phyloP scores from a whole-genome alignment of 2,888 invertebrate genomes.

The Sisyra nigra region DNA sequence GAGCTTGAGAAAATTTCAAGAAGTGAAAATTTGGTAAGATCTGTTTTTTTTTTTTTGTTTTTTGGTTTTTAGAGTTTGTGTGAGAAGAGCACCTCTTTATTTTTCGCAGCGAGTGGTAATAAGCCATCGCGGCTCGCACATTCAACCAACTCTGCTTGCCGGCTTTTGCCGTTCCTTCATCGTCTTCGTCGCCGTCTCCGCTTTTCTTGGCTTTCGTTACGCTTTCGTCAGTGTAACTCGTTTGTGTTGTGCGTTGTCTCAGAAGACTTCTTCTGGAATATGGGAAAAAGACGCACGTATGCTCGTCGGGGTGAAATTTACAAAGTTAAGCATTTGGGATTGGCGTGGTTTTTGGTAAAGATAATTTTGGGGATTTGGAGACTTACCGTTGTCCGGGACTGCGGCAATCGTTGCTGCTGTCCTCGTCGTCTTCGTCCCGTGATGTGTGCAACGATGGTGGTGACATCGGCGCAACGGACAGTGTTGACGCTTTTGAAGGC shows the following conservation, averaged over 20 bases:
- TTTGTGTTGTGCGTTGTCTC: no score
- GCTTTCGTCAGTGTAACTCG: no score
- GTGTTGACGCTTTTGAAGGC: slow-evolving; percentile 10
- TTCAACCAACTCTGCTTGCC: slow-evolving; percentile 67
- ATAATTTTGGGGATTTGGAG: no score
- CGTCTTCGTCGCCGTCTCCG: neutral
- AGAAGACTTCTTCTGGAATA: no score
- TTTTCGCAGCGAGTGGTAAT: slow-evolving; percentile 77
- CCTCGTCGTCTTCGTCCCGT: slow-evolving; percentile 44
- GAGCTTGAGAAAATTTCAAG: no score
- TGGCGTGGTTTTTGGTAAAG: no score
- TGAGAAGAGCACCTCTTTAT: slow-evolving; percentile 55
- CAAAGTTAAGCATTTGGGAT: no score
- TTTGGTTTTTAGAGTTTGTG: neutral
- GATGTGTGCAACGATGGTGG: slow-evolving; percentile 44
- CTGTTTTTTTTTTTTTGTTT: no score
- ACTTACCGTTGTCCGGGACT: slow-evolving; percentile 51
- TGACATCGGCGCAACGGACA: slow-evolving; percentile 11
- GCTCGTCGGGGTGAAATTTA: no score
- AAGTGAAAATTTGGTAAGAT: no score
- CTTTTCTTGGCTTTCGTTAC: neutral
- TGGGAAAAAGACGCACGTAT: no score
- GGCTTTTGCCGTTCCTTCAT: slow-evolving; percentile 17
- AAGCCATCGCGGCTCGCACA: slow-evolving; percentile 76
- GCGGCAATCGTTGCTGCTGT: slow-evolving; percentile 52